phyloP scores from a whole-genome alignment of 2,797 vertebrate species.

The Eidolon dupreanum region DNA sequence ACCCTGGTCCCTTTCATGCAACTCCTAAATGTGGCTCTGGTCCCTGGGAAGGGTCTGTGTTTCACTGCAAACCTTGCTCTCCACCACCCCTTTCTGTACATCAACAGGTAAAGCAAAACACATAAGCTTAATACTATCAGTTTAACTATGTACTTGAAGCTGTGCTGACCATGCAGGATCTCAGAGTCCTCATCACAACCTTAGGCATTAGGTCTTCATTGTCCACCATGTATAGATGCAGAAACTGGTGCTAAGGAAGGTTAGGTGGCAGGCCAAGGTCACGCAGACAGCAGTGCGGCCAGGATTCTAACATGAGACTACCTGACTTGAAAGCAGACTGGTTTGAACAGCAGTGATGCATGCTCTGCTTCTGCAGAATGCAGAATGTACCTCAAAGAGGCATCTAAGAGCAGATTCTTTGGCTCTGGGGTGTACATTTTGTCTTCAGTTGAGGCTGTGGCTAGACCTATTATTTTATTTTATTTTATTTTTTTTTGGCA shows the following conservation, averaged over 20 bases:
- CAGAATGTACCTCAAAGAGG: not conserved
- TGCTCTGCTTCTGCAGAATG: not conserved
- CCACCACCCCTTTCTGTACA: fast-evolving
- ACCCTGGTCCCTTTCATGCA: not conserved
- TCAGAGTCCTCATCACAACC: not conserved
- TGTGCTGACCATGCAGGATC: not conserved
- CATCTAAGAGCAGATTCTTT: not conserved
- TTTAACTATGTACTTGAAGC: not conserved
- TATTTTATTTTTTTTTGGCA: not conserved
- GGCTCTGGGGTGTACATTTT: not conserved
- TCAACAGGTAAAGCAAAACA: not conserved
- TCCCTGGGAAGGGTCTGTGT: not conserved
- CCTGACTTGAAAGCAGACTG: not conserved
- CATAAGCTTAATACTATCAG: not conserved
- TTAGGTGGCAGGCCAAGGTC: not conserved
- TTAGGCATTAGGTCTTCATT: not conserved
- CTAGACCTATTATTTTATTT: not conserved
- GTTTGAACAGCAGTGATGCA: not conserved
- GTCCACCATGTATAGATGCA: not conserved
- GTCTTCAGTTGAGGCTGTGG: not conserved
- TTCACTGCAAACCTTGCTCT: not conserved
- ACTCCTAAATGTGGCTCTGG: not conserved
- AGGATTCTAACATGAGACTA: not conserved
- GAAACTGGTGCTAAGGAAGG: not conserved
- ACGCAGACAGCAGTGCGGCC: not conserved